Base-by-base conservation (phyloP, 2,888 invertebrate genomes). In the Lasioglossum marginatum region DNA sequence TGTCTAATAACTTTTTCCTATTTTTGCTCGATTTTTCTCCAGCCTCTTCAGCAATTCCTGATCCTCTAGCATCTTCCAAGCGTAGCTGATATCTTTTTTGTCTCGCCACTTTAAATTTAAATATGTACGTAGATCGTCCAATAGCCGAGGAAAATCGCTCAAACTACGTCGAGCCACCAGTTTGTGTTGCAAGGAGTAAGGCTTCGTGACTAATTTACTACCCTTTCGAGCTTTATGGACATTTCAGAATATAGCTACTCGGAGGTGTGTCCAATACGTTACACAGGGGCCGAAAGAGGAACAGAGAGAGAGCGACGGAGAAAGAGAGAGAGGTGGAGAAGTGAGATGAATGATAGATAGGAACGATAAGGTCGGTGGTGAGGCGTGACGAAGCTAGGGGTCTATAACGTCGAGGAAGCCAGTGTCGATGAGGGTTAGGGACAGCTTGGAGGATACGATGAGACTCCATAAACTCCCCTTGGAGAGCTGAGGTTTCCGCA, bases 151-250 rank as follows among this genome's bases (percentile, higher is more conserved):
- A 40, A 37, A 76, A 66, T 60, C 34, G 40, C 48, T 31, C 8
- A 12, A 45, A 48, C 43, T 31, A 52, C 40, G 40, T 31, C 19
- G 8, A 40, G 40, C 43, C 34, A 52, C 34, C 31, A 12, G n/a
- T 34, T 60, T n/a, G 40, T 31, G 14, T 60, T 63, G 16, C 66
- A 43, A 23, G 60, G 34, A 76, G 63, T 14, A 23, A 60, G 48
- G 10, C 43, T 72, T 85, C 34, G 60, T 57, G 77, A 74, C 79
- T 86, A 86, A 86, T 85, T 85, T 85, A 83, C 70, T 74, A 75
- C 72, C 48, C 72, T 72, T 63, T 75, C 70, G n/a, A 57, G 63
- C 70, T 80, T 86, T 79, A 79, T 77, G 81, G 78, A 77, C 78
- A 87, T 83, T 86, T 77, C 48, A 78, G 52, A 73, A 68, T 68